Percentiles rank a stretch among this genome's conserved stretches.
phyloP scores from a whole-genome alignment of 2,888 invertebrate species.

The Anticlea derivata region DNA sequence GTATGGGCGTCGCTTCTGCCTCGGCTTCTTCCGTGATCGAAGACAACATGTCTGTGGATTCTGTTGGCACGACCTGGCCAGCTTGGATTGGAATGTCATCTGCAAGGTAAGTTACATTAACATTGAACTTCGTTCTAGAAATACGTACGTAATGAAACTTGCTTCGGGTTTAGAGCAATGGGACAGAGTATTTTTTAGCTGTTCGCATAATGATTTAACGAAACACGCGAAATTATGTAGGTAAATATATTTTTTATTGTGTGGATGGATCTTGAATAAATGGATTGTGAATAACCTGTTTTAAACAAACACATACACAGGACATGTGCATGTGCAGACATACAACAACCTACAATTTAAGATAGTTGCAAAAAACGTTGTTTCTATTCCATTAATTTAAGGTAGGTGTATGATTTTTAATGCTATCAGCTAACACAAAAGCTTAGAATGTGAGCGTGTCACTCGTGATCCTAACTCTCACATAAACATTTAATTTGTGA shows the following conservation, averaged over 20 bases:
- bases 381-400: background rate
- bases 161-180: background rate
- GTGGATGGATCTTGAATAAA: too few relatives aligned
- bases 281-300: too few relatives aligned
- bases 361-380: too few relatives aligned
- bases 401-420: background rate
- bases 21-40: slow-evolving; percentile 89
- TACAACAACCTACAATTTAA: too few relatives aligned
- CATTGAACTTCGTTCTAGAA: background rate
- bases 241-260: too few relatives aligned
- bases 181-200: slow-evolving; percentile 4
- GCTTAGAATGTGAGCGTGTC: slow-evolving; percentile 3
- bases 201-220: background rate
- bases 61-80: slow-evolving; percentile 84
- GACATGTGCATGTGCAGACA: too few relatives aligned
- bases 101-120: slow-evolving; percentile 53
- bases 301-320: too few relatives aligned
- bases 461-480: background rate
- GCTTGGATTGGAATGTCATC: slow-evolving; percentile 96
- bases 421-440: slow-evolving; percentile 11
- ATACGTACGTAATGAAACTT: background rate
- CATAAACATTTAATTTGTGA: slow-evolving; percentile 5
- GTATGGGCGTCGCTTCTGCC: slow-evolving; percentile 75
- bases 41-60: slow-evolving; percentile 83
- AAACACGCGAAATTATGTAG: background rate